Evolutionary conservation across 2,113 vertebrate genomes (phyloP).

Genomic region (Litocranius walleri): DNA sequence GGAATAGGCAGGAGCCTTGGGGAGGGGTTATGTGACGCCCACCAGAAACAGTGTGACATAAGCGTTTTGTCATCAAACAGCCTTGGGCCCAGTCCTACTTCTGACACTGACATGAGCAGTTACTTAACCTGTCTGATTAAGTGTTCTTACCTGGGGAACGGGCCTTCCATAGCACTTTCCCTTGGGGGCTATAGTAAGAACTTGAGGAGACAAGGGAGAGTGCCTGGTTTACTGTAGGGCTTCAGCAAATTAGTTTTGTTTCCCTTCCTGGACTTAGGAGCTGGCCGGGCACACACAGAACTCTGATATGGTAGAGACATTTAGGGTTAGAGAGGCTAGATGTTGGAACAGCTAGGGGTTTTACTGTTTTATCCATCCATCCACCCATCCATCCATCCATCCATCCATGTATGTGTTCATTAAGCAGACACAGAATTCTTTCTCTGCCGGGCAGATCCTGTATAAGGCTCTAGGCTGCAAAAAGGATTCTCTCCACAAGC

Average conservation of each 20-base stretch:
- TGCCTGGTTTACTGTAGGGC: neutral
- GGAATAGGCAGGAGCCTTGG: slow-evolving; percentile 16
- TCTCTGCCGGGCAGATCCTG: neutral
- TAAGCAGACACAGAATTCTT: neutral
- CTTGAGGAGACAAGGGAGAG: neutral
- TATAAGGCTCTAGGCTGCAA: neutral
- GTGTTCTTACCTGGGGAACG: neutral
- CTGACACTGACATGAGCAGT: slow-evolving; percentile 16
- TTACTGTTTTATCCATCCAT: neutral
- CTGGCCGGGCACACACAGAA: neutral
- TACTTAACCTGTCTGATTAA: slow-evolving; percentile 1
- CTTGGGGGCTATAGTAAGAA: neutral
- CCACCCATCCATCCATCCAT: neutral
- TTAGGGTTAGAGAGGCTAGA: neutral
- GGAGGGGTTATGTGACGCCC: slow-evolving; percentile 15
- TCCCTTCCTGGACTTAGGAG: neutral
- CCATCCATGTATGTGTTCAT: neutral
- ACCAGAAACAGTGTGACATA: slow-evolving; percentile 43
- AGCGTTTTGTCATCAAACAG: slow-evolving; percentile 50
- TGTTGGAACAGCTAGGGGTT: neutral
- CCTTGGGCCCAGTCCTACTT: slow-evolving; percentile 19
- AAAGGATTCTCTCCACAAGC: neutral
- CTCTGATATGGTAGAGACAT: neutral
- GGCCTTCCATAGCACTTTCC: neutral
- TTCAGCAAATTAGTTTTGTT: neutral